Base-by-base conservation (phyloP, 2,113 vertebrate species). In the Melanerpes formicivorus region DNA sequence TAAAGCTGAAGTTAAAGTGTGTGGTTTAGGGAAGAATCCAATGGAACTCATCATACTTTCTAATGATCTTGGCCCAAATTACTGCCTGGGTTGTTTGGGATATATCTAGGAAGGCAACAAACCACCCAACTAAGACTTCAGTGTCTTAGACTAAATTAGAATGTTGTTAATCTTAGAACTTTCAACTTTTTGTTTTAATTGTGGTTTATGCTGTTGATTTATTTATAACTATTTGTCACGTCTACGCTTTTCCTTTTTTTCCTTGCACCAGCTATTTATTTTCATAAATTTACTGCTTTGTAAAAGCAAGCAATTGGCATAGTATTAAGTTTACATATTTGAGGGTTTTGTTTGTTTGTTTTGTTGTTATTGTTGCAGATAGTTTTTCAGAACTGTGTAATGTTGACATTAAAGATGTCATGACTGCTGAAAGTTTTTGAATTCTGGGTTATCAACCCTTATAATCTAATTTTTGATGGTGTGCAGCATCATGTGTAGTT, bases 391-490 rank as follows among this genome's bases (percentile, higher is more conserved):
- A 87, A 63, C 13, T 83, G 76, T 59, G 86, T 77, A 42, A 63
- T n/a, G 10, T 82, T 79, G 90, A 48, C 32, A 56, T 87, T 60
- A 72, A 83, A 89, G 93, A 88, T 91, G 46, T 72, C 82, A 88
- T 95, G 88, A 93, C 63, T 91, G 78, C 81, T 91, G 65, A 85
- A 93, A 93, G 90, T 86, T 94, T 90, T 88, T 88, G 75, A 94
- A 95, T 82, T 90, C 54, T 67, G 89, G 64, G 81, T 94, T 95
- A 82, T 89, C 90, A 78, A 0, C 79, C 70, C n/a, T 85, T 66
- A 84, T 94, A 95, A 95, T 95, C 92, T 96, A 75, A 91, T 94
- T 93, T 95, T 88, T 90, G 54, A 58, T 92, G 65, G 84, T 52
- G 71, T 79, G 86, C 80, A 89, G 67, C 42, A 89, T 96, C 94